phyloP scores from a whole-genome alignment of 2,888 invertebrate genomes.

The Diploptera punctata region DNA sequence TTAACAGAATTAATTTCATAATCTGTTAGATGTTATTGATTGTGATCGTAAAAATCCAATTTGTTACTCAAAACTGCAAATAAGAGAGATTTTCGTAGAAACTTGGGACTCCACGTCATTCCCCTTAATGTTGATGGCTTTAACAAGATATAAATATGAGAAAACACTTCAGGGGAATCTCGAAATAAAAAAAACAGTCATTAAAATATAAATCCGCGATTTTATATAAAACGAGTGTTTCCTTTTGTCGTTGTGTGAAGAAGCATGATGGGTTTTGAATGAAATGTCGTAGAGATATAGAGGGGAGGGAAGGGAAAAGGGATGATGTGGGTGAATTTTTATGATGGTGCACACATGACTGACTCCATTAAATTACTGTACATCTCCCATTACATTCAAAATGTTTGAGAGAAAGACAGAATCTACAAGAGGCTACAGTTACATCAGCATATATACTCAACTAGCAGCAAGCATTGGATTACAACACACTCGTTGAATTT shows the following conservation, averaged over 20 bases:
- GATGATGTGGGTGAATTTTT: neutral
- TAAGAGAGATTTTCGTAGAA: too few species aligned
- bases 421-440: neutral
- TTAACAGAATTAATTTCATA: too few species aligned
- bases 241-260: slow-evolving; percentile 19
- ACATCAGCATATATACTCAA: neutral
- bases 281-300: neutral
- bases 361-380: slow-evolving; percentile 22
- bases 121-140: too few species aligned
- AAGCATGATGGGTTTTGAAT: slow-evolving; percentile 1
- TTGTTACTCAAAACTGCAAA: too few species aligned
- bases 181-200: neutral
- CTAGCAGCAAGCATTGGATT: slow-evolving; percentile 9
- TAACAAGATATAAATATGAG: too few species aligned
- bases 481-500: neutral
- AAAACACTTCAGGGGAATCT: neutral
- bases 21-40: too few species aligned
- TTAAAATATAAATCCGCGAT: neutral
- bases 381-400: slow-evolving; percentile 24
- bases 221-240: neutral
- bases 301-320: neutral
- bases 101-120: too few species aligned
- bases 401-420: slow-evolving; percentile 6
- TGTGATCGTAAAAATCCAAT: too few species aligned
- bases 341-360: slow-evolving; percentile 9